Conservation (phyloP, 2,888 invertebrate genomes). For the Nephrotoma guestfalica region DNA sequence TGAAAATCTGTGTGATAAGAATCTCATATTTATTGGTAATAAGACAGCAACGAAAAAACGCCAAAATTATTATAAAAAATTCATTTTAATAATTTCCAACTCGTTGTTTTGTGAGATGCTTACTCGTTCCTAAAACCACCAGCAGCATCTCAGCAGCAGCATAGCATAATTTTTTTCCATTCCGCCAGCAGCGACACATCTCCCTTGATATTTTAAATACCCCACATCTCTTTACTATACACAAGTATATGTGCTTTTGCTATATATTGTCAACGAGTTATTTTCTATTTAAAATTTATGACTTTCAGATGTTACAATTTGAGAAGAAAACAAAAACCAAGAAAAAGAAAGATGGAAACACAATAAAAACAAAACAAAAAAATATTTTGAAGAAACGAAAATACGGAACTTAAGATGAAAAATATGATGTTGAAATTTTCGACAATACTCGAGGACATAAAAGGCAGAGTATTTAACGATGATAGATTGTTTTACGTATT, state of each 20-base stretch:
- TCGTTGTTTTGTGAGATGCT: not conserved
- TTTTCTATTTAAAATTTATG: not conserved
- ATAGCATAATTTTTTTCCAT: not conserved
- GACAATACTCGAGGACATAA: not conserved
- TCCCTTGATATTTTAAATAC: not conserved
- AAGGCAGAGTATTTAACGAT: not conserved
- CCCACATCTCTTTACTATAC: not conserved
- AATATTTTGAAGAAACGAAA: not conserved
- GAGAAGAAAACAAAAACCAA: not conserved
- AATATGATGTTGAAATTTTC: not conserved
- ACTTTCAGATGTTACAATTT: not conserved
- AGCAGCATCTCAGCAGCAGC: not conserved
- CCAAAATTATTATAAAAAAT: not conserved
- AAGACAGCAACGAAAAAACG: not conserved
- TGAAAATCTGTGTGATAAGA: not conserved
- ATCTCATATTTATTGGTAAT: not conserved
- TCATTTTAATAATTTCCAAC: not conserved
- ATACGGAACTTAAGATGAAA: not conserved
- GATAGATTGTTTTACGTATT: not conserved
- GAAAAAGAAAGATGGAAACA: not conserved
- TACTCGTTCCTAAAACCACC: no score
- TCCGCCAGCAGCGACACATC: not conserved
- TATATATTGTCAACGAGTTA: not conserved
- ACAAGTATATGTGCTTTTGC: not conserved
- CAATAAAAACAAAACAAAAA: not conserved